phyloP scores from a whole-genome alignment of 2,797 vertebrate genomes.

The Poecilia wingei region DNA sequence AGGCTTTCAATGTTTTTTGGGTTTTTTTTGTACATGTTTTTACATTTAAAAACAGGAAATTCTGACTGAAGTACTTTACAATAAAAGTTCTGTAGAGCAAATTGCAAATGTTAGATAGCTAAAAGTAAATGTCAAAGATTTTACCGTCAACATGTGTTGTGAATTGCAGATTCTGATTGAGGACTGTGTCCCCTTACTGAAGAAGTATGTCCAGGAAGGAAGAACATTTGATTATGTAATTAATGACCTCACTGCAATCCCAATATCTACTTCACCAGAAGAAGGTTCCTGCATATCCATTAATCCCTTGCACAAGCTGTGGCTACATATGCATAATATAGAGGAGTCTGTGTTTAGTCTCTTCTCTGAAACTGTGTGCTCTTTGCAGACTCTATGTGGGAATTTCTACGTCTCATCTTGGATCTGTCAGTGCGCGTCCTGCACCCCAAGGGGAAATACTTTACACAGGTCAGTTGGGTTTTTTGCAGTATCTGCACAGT shows the following conservation, averaged over 20 bases:
- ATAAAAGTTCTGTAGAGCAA: neutral
- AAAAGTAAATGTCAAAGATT: neutral
- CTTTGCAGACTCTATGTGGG: slow-evolving; percentile 93
- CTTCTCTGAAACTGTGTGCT: neutral
- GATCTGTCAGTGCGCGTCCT: slow-evolving; percentile 96
- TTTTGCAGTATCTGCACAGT: too few species aligned
- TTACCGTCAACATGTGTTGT: neutral
- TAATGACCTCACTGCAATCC: slow-evolving; percentile 97
- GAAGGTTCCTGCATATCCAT: slow-evolving; percentile 82
- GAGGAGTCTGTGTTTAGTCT: neutral
- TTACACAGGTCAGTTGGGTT: slow-evolving; percentile 88
- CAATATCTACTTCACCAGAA: slow-evolving; percentile 96
- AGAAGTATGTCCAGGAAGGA: slow-evolving; percentile 95
- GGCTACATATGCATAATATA: neutral
- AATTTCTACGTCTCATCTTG: slow-evolving; percentile 95
- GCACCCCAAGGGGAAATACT: slow-evolving; percentile 94
- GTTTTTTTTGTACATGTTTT: neutral
- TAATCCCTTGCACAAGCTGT: neutral
- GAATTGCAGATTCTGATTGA: slow-evolving; percentile 89
- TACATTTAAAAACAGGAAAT: neutral
- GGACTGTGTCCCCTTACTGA: slow-evolving; percentile 96
- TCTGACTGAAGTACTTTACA: neutral
- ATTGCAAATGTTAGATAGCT: neutral
- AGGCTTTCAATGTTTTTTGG: neutral
- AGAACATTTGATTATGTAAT: slow-evolving; percentile 97